These are phyloP conservation scores for Drosophila kokeensis DNA, from an alignment of 2,888 invertebrate genomes.

Conservation along the genomic window DNA sequence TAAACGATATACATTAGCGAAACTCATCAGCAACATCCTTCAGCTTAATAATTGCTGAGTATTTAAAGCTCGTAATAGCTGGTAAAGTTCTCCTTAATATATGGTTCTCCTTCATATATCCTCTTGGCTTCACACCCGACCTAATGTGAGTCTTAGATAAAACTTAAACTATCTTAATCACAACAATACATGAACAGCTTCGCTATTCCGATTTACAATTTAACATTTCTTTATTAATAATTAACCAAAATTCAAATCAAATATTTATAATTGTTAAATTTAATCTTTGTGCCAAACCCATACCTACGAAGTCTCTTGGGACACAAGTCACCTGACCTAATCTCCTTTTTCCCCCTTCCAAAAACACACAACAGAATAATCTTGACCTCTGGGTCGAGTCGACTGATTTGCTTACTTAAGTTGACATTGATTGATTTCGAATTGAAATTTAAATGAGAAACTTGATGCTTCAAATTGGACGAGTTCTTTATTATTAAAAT, in stretches of 20 bases:
- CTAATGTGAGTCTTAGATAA: no score
- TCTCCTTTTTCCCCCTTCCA: not conserved
- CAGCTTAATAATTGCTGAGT: not conserved
- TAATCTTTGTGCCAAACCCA: not conserved
- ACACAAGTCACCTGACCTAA: not conserved
- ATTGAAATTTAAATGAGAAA: not conserved
- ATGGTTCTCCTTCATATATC: no score
- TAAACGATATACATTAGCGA: not conserved
- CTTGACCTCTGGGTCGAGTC: not conserved
- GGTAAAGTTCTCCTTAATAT: not conserved
- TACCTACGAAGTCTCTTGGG: not conserved
- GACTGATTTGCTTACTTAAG: not conserved
- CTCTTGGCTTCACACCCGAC: no score
- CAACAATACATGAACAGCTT: not conserved
- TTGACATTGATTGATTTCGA: not conserved
- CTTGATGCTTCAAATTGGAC: not conserved
- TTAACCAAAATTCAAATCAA: not conserved
- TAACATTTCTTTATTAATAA: not conserved
- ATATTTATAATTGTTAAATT: not conserved
- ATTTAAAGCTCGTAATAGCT: not conserved
- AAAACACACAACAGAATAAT: not conserved
- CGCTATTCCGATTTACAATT: not conserved
- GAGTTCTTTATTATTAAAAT: not conserved
- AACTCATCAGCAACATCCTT: not conserved
- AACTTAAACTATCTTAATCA: not conserved